Base-by-base conservation (phyloP, 2,888 invertebrate species). In the Sthenelais limicola region DNA sequence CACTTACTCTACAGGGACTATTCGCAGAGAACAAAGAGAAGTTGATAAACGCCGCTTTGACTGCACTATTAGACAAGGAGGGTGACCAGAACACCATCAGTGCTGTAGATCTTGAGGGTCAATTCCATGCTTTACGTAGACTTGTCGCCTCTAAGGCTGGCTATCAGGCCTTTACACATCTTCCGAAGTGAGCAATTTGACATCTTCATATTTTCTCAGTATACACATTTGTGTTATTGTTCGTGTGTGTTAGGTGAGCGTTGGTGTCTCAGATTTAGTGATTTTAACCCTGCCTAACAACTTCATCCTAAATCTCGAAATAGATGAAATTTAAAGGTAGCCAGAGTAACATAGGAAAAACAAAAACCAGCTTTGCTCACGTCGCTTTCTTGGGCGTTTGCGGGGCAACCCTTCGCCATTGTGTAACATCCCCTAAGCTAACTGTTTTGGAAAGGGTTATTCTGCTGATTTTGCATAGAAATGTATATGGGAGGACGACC, bases 1-100 rank as follows among this genome's bases (percentile, higher is more conserved):
- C n/a, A n/a, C n/a, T n/a, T n/a, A n/a, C n/a, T n/a, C 3, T 28
- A 21, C 89, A 97, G 97, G 94, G 97, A 76, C 91, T 98, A 78
- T 98, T 98, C 90, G 94, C 97, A 28, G 89, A 98, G 89, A 99
- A 98, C 89, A 99, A 99, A 87, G 98, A 98, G 89, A 97, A 97
- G 89, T 89, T 98, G 79, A 98, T 99, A 80, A 92, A 94, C 43
- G 93, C 93, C 38, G 96, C 97, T n/a, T 88, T 99, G 78, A 93
- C 92, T 81, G 92, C 96, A 0, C 90, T 99, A 35, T 92, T 95
- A 0, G 92, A 91, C 76, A 93, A 92, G 73, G 94, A 88, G 77
- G 88, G 88, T 3, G 85, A 88, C 74, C 86, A 86, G 77, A 82
- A 77, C 38, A 74, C 77, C 9, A 83, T 87, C 48, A 71, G 80